These are phyloP conservation scores for Aix galericulata DNA, from an alignment of 2,113 vertebrate species.

Conservation along the genomic window DNA sequence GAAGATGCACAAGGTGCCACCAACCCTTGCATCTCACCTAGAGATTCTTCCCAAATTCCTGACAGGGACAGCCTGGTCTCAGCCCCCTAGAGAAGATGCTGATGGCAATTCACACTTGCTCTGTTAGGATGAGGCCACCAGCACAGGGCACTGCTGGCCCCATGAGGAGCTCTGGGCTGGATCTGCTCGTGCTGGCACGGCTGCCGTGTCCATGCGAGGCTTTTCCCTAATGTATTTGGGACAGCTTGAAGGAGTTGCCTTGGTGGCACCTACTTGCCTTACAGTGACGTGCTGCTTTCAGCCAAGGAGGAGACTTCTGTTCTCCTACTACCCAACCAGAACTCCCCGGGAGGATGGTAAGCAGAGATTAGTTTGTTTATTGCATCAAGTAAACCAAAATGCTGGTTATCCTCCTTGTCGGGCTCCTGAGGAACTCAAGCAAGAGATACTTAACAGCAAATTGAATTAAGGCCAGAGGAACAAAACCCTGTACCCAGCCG, in stretches of 20 bases:
- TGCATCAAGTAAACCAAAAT: neutral
- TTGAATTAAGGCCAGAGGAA: slow-evolving; percentile 45
- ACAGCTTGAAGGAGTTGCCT: neutral
- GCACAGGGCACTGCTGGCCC: neutral
- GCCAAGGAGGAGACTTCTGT: neutral
- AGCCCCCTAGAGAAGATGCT: neutral
- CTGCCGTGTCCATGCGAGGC: neutral
- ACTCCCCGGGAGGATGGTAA: neutral
- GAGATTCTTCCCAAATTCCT: neutral
- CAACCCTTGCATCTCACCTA: accelerated
- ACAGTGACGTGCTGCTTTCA: neutral
- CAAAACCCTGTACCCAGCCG: neutral
- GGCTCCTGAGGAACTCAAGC: slow-evolving; percentile 6
- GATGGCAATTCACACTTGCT: neutral
- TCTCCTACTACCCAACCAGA: neutral
- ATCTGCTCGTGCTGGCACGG: accelerated
- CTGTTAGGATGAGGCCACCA: neutral
- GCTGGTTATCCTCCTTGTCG: slow-evolving; percentile 4
- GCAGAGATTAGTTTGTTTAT: slow-evolving; percentile 35
- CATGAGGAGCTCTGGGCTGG: neutral
- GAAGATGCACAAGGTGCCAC: neutral
- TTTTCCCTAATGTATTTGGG: neutral
- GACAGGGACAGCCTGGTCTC: neutral
- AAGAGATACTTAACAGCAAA: slow-evolving; percentile 39
- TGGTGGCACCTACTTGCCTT: neutral